Evolutionary conservation across 2,113 vertebrate species (phyloP).

Genomic region (Pterophyllum scalare): DNA sequence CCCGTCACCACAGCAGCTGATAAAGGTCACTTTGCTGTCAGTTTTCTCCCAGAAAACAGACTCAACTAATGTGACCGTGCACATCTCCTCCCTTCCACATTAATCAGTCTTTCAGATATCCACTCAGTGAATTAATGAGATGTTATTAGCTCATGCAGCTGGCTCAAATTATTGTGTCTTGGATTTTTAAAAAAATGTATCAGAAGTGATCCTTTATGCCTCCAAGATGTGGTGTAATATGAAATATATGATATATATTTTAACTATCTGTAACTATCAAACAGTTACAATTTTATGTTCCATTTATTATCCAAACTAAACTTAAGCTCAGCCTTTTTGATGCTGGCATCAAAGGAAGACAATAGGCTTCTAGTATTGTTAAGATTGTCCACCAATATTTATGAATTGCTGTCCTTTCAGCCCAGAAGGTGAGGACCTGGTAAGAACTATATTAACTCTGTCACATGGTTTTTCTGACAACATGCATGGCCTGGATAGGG

Average conservation of each 20-base stretch:
- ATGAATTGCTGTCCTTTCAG: constrained; percentile 20
- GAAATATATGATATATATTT: not conserved
- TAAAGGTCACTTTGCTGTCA: constrained; percentile 37
- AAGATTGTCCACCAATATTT: constrained; percentile 16
- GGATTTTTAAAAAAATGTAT: not conserved
- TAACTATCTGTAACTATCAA: not conserved
- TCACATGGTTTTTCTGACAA: constrained; percentile 56
- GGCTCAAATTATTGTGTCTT: not conserved
- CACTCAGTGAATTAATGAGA: constrained; percentile 24
- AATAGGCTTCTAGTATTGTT: not conserved
- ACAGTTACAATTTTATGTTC: not conserved
- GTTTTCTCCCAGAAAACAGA: constrained; percentile 2
- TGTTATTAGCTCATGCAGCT: not conserved
- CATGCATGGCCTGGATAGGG: constrained; percentile 42
- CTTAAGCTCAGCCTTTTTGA: not conserved
- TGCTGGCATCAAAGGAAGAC: not conserved
- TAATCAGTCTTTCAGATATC: constrained; percentile 9
- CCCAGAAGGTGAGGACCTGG: constrained; percentile 44
- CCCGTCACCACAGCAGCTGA: constrained; percentile 23
- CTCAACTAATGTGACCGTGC: constrained; percentile 13
- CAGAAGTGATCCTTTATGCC: not conserved
- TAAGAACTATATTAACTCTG: constrained; percentile 40
- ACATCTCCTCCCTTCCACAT: constrained; percentile 17
- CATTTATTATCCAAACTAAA: not conserved
- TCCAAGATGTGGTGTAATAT: not conserved